Evolutionary conservation across 1,140 invertebrate genomes (phyloP).

Genomic region (Vollenhovia emeryi): DNA sequence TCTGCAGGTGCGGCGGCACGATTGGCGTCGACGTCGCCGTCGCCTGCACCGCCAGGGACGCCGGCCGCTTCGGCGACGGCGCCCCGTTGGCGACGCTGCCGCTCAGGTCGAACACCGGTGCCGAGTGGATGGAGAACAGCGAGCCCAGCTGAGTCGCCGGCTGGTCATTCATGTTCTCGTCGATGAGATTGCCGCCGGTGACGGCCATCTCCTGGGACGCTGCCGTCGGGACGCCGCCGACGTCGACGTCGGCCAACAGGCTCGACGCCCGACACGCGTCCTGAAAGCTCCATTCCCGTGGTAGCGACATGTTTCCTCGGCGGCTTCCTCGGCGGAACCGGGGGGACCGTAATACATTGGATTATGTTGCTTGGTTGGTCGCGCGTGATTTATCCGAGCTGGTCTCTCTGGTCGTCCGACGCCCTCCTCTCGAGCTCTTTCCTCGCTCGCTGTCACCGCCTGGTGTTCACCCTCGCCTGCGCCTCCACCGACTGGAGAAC

Average conservation of each 20-base stretch:
- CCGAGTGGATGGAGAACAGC: slow-evolving; percentile 86
- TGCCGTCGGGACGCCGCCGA: slow-evolving; percentile 74
- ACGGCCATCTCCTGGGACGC: slow-evolving; percentile 78
- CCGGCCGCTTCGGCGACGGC: slow-evolving; percentile 81
- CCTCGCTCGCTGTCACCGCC: slow-evolving; percentile 30
- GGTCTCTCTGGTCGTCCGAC: background rate
- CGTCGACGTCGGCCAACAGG: slow-evolving; percentile 69
- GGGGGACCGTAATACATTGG: slow-evolving; percentile 85
- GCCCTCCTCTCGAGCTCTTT: slow-evolving; percentile 35
- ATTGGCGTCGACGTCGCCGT: slow-evolving; percentile 81
- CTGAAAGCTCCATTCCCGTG: slow-evolving; percentile 87
- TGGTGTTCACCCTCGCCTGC: slow-evolving; percentile 35
- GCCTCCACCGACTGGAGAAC: slow-evolving; percentile 2
- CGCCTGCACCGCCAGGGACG: slow-evolving; percentile 80
- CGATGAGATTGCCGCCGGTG: slow-evolving; percentile 71
- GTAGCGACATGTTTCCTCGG: slow-evolving; percentile 86
- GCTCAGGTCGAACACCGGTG: slow-evolving; percentile 84
- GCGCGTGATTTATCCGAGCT: slow-evolving; percentile 53
- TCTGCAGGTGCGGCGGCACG: slow-evolving; percentile 82
- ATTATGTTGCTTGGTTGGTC: slow-evolving; percentile 77
- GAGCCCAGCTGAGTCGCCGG: slow-evolving; percentile 83
- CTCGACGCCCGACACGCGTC: slow-evolving; percentile 83
- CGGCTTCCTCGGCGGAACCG: slow-evolving; percentile 72
- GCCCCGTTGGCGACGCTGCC: slow-evolving; percentile 67
- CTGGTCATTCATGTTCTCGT: slow-evolving; percentile 82